A percentile compares a stretch with the other conserved stretches of the same genome.
phyloP scores from a whole-genome alignment of 2,888 invertebrate species.

The Ochropleura plecta region DNA sequence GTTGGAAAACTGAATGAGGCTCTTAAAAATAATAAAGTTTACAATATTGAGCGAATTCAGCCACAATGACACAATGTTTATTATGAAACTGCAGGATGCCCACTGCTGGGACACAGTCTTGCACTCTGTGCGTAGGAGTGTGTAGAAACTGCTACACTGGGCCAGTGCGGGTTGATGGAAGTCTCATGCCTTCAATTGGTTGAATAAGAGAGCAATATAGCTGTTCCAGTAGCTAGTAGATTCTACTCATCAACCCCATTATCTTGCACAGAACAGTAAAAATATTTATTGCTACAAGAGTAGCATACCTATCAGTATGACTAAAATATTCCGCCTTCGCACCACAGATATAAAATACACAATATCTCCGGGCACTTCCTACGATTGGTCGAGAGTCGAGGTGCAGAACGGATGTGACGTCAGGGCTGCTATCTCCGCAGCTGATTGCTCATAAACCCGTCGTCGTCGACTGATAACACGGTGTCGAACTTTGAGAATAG shows the following conservation, averaged over 20 bases:
- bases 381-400: constrained; percentile 73
- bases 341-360: constrained; percentile 62
- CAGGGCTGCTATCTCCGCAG: constrained; percentile 76
- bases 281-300: constrained; percentile 45
- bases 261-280: constrained; percentile 35
- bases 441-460: constrained; percentile 82
- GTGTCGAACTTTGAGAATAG: constrained; percentile 67
- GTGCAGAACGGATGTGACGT: constrained; percentile 77
- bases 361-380: constrained; percentile 68
- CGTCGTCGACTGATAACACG: constrained; percentile 71
- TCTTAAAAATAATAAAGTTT: background rate
- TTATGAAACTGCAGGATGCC: background rate
- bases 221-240: background rate
- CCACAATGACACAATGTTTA: background rate
- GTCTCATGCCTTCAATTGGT: background rate
- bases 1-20: background rate
- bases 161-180: background rate
- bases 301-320: constrained; percentile 45
- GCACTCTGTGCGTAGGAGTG: background rate
- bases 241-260: constrained; percentile 6
- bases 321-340: constrained; percentile 38
- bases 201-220: background rate
- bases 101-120: background rate
- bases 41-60: background rate
- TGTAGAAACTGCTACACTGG: background rate